Base-by-base conservation (phyloP, 2,113 vertebrate genomes). In the Pavo muticus region DNA sequence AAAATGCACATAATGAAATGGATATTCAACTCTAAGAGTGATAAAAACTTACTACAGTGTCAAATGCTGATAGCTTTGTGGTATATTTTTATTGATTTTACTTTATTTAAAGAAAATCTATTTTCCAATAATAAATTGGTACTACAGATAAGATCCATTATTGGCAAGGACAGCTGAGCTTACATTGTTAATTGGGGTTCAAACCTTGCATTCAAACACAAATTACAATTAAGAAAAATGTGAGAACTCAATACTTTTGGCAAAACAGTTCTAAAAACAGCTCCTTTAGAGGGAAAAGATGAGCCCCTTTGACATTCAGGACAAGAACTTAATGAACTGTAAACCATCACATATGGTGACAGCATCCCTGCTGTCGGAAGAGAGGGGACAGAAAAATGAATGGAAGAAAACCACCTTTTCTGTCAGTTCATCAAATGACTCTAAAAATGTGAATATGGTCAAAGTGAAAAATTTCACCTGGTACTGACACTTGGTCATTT, bases 311-410 rank as follows among this genome's bases (percentile, higher is more conserved):
- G 96, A 96, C 94, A 75, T 57, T 85, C 44, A 93, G 72, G 73
- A 96, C 93, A 73, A 88, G 90, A 96, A 94, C 35, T 87, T 97
- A 98, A 98, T 96, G 96, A 96, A 97, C 94, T 96, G 96, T 96
- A 96, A 97, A 96, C 84, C 72, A 89, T 82, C 92, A 96, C 94
- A 96, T 93, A 83, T 96, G 96, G 88, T 97, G 96, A 95, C 93
- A 94, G 52, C 77, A 87, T 81, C 54, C 94, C 61, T 94, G 67
- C 80, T 91, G 61, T 57, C 88, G 90, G 59, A 78, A 42, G 27
- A 90, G 67, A 87, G 25, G 24, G 71, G 75, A 73, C 67, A 87
- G 68, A 32, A 85, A 88, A 87, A 87, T n/a, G 20, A 75, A 52
- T 10, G 59, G n/a, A 86, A 40, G 59, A 60, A 95, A 97, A 17